These are phyloP conservation scores for Nibea coibor DNA, from an alignment of 2,113 vertebrate genomes.

Conservation along the genomic window DNA sequence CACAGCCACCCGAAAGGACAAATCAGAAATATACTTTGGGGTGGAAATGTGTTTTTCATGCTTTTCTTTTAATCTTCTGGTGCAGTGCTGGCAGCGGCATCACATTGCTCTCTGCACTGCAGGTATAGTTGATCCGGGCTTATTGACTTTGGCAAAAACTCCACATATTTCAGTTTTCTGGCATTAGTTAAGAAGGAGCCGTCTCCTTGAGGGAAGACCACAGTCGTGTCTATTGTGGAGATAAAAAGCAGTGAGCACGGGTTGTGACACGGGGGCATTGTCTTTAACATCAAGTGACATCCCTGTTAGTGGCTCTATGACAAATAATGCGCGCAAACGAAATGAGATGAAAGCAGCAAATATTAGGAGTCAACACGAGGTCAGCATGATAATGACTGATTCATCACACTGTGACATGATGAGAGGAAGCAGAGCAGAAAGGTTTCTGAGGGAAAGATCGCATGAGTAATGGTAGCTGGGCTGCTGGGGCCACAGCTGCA, in stretches of 20 bases:
- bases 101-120: slow-evolving; percentile 31
- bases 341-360: slow-evolving; percentile 28
- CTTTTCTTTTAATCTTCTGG: slow-evolving; percentile 9
- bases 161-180: slow-evolving; percentile 66
- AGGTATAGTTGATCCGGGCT: slow-evolving; percentile 63
- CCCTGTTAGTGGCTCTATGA: not conserved
- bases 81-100: slow-evolving; percentile 20
- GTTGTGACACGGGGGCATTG: not conserved
- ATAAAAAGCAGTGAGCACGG: slow-evolving; percentile 2
- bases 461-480: slow-evolving; percentile 56
- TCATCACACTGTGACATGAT: slow-evolving; percentile 41
- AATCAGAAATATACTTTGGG: not conserved
- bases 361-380: slow-evolving; percentile 20
- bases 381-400: slow-evolving; percentile 30
- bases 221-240: slow-evolving; percentile 37
- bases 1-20: not conserved
- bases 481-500: slow-evolving; percentile 39
- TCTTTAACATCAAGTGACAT: slow-evolving; percentile 16
- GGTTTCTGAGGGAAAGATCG: slow-evolving; percentile 49
- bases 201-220: slow-evolving; percentile 43
- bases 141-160: slow-evolving; percentile 62
- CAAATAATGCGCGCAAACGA: slow-evolving; percentile 26
- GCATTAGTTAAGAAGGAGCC: slow-evolving; percentile 56
- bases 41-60: slow-evolving; percentile 8
- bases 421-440: slow-evolving; percentile 50